These are phyloP conservation scores for Muscina levida DNA, from an alignment of 2,888 invertebrate genomes.

Conservation along the genomic window DNA sequence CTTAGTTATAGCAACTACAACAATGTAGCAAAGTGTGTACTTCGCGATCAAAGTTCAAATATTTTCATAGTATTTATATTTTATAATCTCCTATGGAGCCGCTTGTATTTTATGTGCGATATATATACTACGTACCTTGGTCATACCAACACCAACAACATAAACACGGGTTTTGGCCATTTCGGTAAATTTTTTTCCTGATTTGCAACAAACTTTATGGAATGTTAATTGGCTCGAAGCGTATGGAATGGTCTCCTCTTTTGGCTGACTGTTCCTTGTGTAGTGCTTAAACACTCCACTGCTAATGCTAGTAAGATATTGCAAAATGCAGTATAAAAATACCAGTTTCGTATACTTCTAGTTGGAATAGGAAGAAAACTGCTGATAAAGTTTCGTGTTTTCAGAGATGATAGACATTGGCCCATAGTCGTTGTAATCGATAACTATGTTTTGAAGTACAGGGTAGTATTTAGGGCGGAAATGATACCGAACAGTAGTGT, in stretches of 20 bases:
- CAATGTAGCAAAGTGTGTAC: background rate
- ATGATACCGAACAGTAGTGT: too few relatives aligned
- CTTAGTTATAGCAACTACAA: too few relatives aligned
- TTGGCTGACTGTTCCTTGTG: constrained; percentile 18
- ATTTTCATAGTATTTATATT: background rate
- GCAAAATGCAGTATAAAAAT: too few relatives aligned
- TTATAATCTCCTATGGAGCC: background rate
- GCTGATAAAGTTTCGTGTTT: constrained; percentile 36
- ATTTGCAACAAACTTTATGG: constrained; percentile 20
- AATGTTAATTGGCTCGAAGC: constrained; percentile 36
- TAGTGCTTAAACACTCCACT: constrained; percentile 10
- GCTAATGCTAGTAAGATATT: too few relatives aligned
- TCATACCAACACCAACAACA: constrained; percentile 98
- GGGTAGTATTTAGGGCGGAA: constrained; percentile 1
- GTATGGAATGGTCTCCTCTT: background rate
- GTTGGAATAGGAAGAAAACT: background rate
- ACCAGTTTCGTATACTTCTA: too few relatives aligned
- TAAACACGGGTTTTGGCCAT: constrained; percentile 84
- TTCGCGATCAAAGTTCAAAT: constrained; percentile 54
- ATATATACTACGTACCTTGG: constrained; percentile 84
- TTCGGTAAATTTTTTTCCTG: constrained; percentile 43
- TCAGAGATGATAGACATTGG: background rate
- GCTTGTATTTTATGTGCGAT: background rate
- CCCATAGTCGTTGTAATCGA: background rate
- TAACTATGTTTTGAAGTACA: background rate